Conservation (phyloP, 2,888 invertebrate genomes). For the Coronaproctus castanopsis region DNA sequence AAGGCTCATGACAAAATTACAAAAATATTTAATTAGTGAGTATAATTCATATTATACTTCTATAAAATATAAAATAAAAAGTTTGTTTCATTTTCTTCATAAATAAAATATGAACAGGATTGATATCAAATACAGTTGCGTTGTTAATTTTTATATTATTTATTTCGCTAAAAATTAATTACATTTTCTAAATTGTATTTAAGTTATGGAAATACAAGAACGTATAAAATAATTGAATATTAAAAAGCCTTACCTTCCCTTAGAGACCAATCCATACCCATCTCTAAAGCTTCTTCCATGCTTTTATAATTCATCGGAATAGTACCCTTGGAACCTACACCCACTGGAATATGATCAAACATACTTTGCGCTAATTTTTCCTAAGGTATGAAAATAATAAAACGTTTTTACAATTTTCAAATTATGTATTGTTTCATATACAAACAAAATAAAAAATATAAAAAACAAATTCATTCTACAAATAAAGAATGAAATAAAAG, state of each 20-base stretch:
- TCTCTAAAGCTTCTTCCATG: constrained; percentile 92
- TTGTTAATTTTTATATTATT: too few species aligned
- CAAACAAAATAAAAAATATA: background rate
- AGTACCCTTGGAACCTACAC: constrained; percentile 95
- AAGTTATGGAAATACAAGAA: too few species aligned
- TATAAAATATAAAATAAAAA: too few species aligned
- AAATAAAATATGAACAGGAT: too few species aligned
- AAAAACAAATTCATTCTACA: background rate
- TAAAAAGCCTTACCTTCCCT: constrained; percentile 42
- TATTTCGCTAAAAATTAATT: too few species aligned
- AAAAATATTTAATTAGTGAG: too few species aligned
- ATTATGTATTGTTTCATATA: background rate
- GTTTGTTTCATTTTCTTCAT: too few species aligned
- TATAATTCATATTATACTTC: too few species aligned
- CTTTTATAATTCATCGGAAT: constrained; percentile 96
- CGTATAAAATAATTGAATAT: too few species aligned
- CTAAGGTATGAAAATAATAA: constrained; percentile 29
- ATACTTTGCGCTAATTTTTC: constrained; percentile 90
- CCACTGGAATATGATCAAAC: constrained; percentile 98
- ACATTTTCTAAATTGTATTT: too few species aligned
- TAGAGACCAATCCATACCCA: constrained; percentile 99
- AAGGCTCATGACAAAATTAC: too few species aligned
- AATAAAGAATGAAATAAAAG: background rate
- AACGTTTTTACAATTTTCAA: background rate
- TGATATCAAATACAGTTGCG: too few species aligned